Conservation (phyloP, 2,797 vertebrate genomes). For the Hippocampus kuda region DNA sequence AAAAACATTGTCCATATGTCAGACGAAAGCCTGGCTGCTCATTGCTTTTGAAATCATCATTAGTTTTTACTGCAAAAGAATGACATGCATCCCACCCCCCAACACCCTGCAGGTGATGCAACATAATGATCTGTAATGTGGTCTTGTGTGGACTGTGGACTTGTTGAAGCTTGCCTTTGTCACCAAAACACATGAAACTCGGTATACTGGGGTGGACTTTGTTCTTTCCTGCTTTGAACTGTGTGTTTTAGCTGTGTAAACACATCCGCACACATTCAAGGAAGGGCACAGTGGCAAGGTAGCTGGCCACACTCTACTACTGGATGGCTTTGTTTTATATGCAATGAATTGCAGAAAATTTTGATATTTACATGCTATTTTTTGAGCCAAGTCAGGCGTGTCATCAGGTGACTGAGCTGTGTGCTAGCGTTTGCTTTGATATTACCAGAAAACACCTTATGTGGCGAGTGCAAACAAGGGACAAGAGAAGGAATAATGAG, state of each 20-base stretch:
- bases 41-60: background rate
- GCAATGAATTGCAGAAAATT: constrained; percentile 19
- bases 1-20: no score
- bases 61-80: no score
- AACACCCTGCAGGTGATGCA: background rate
- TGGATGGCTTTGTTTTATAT: constrained; percentile 55
- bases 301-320: constrained; percentile 37
- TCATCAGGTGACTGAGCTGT: constrained; percentile 11
- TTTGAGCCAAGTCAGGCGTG: constrained; percentile 10
- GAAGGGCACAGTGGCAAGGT: constrained; percentile 31
- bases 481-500: constrained; percentile 4
- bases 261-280: constrained; percentile 23
- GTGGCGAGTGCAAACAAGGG: background rate
- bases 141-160: background rate
- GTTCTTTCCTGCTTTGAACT: constrained; percentile 31
- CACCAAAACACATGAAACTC: constrained; percentile 19
- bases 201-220: constrained; percentile 40
- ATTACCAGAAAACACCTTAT: no score
- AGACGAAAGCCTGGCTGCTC: no score
- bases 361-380: background rate
- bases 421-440: background rate
- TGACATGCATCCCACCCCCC: background rate
- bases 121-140: background rate
- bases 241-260: constrained; percentile 55
- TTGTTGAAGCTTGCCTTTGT: constrained; percentile 32